These are phyloP conservation scores for Drosophila lacertosa DNA, from an alignment of 1,140 invertebrate species.

Conservation along the genomic window DNA sequence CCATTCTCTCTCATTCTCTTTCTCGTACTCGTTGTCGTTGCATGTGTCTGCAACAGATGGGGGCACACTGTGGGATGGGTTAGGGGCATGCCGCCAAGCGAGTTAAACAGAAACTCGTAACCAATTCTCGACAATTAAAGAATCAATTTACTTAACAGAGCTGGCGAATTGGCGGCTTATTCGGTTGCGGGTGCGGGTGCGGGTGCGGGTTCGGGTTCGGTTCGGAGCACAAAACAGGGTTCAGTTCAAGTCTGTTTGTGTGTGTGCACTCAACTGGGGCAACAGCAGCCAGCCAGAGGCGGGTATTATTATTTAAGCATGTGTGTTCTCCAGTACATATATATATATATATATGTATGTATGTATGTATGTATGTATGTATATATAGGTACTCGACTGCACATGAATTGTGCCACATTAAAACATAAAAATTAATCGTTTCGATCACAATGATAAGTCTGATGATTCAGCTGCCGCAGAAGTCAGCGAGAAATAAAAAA, in stretches of 20 bases:
- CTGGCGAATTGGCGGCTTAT: constrained; percentile 67
- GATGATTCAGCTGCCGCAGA: constrained; percentile 64
- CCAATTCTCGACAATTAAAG: constrained; percentile 81
- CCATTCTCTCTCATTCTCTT: not conserved
- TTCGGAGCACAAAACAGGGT: constrained; percentile 3
- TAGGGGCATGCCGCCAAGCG: constrained; percentile 39
- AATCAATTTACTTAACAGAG: constrained; percentile 80
- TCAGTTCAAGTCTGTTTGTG: not conserved
- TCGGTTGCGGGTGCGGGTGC: constrained; percentile 17
- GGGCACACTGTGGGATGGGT: constrained; percentile 53
- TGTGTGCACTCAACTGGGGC: constrained; percentile 70
- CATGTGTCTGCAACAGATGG: constrained; percentile 45
- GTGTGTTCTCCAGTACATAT: constrained; percentile 20
- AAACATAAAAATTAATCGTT: constrained; percentile 43
- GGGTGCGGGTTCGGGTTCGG: constrained; percentile 39
- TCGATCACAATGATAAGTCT: constrained; percentile 63
- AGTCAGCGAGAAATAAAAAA: constrained; percentile 4
- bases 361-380: constrained; percentile 1
- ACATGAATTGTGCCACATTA: constrained; percentile 57
- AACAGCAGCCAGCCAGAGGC: constrained; percentile 32
- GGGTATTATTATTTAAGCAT: constrained; percentile 52
- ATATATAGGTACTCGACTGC: constrained; percentile 24
- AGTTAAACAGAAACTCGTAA: constrained; percentile 80
- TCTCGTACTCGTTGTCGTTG: not conserved
- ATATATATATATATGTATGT: not conserved